Evolutionary conservation across 2,888 invertebrate genomes (phyloP), one percentile per base, ranked within the genome.

Genomic region (Fissipunctia ypsillon): DNA sequence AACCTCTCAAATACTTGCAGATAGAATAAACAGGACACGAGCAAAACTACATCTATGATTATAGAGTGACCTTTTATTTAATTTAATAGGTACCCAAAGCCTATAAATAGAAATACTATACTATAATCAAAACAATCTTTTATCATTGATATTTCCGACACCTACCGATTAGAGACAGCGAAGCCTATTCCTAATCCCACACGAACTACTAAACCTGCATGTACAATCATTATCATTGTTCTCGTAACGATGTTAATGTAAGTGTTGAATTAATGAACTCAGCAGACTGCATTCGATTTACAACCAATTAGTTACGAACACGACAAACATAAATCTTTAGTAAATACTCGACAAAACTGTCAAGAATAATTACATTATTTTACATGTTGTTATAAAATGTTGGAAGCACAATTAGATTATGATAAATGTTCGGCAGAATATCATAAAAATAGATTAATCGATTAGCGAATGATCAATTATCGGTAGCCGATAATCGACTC

Each of bases 391-490:
- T 50, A 19, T 56, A 56, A 69, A 52, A 57, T 41, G 56, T 76
- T 60, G 52, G 38, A 16, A 70, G 54, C 65, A 22, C 38, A 43
- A 54, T 60, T 61, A 69, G 73, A 75, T 86, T 63, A 68, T 77
- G 56, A 74, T 86, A 75, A 80, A 77, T 75, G 38, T 25, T 28
- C 35, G 14, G 28, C 69, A 65, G 54, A 63, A 54, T 19, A 48
- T 35, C 50, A 75, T 54, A 79, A 77, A 84, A 79, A 64, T 43
- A 41, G 22, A 80, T 80, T 66, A 80, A 72, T 70, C 69, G 67
- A 76, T 72, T 57, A 56, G 45, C 38, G 72, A 84, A 61, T 82
- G 77, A 84, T 86, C 69, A 70, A 81, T 81, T 78, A 83, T 83
- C 56, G 61, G 48, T 7, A 63, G 70, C 41, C 69, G 43, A 84